Base-by-base conservation (phyloP, 2,113 vertebrate species). In the Lontra canadensis region DNA sequence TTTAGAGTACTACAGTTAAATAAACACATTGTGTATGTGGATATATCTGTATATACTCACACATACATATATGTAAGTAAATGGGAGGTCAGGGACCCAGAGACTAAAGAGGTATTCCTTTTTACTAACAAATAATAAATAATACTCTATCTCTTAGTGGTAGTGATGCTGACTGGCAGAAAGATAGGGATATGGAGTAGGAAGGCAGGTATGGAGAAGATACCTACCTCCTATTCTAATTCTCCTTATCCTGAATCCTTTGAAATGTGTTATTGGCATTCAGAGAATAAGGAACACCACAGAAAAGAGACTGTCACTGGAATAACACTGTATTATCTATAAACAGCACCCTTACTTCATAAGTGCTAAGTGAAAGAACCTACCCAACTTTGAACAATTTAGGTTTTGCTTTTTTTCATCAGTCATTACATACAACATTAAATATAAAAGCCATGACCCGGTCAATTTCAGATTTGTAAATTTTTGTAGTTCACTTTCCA, bases 331-430 rank as follows among this genome's bases (percentile, higher is more conserved):
- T 20, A 83, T 83, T 80, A 91, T 42, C 39, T 84, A 1, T 61
- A 93, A 88, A 67, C 1, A 74, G 34, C 52, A 59, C 4, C 12
- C 23, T 85, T 57, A 47, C 4, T 6, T 87, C 42, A 79, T 5
- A 73, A 80, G 23, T 21, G 57, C 55, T 78, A 83, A 91, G 25
- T 79, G 44, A 95, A 95, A 83, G 9, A 89, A 92, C 1, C 3
- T 81, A 76, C 31, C 6, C 1, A 69, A 42, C 5, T 82, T 67
- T 87, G 26, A 47, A 69, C 29, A 18, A 59, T 18, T 88, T 88
- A 92, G 92, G n/a, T 71, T 88, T 82, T 96, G n/a, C 55, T 92
- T 90, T 21, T 88, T 93, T 69, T 67, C 31, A 73, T 36, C 55
- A 90, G 39, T 79, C 74, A 63, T 44, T 80, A 94, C 2, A 73